These are phyloP conservation scores for Oryzias woworae DNA, from an alignment of 2,113 vertebrate species.

Conservation along the genomic window DNA sequence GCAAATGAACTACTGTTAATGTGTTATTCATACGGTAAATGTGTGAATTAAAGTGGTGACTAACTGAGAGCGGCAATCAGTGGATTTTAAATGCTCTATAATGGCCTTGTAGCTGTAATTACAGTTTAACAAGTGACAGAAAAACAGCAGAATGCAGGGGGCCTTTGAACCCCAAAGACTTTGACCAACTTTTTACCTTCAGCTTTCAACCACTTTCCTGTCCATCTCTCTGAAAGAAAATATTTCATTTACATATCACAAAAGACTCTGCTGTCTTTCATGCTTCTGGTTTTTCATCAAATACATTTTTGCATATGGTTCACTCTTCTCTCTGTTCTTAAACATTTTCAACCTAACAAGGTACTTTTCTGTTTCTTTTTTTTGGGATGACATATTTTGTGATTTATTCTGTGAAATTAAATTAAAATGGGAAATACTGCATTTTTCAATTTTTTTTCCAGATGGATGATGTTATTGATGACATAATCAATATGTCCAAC, in stretches of 20 bases:
- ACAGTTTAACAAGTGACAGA: constrained; percentile 78
- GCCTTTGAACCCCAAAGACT: constrained; percentile 76
- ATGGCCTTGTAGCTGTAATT: constrained; percentile 74
- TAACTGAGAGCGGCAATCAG: constrained; percentile 63
- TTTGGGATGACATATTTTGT: neutral
- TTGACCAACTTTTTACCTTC: constrained; percentile 65
- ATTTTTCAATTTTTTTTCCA: constrained; percentile 55
- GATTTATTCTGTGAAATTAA: neutral
- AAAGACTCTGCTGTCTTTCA: neutral
- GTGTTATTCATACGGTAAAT: constrained; percentile 33
- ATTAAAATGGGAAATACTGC: neutral
- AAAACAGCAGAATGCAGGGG: constrained; percentile 40
- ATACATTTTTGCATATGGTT: neutral
- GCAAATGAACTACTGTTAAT: constrained; percentile 35
- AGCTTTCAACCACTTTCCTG: neutral
- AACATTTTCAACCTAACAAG: neutral
- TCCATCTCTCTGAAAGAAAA: constrained; percentile 11
- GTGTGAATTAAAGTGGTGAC: constrained; percentile 42
- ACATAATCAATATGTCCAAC: constrained; percentile 92
- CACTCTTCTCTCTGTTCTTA: neutral
- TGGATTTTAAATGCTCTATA: constrained; percentile 77
- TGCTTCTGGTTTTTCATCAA: neutral
- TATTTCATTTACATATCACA: neutral
- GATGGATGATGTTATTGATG: constrained; percentile 96
- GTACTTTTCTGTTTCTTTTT: neutral